Evolutionary conservation across 2,888 invertebrate genomes (phyloP).

Genomic region (Acleris emargana): DNA sequence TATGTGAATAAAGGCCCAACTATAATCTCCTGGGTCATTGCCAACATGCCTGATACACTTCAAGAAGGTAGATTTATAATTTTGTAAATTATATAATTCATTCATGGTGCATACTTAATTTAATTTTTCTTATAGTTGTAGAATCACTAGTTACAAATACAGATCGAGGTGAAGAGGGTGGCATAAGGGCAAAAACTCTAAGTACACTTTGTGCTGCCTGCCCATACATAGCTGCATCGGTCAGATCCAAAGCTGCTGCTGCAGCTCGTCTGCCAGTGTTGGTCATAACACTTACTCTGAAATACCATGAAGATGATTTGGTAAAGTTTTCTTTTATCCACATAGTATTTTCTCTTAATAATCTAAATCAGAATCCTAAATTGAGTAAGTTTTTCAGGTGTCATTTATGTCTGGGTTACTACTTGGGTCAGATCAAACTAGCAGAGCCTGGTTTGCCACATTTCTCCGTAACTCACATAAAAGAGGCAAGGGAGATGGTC

Average conservation of each 20-base stretch:
- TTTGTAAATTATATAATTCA: slow-evolving; percentile 15
- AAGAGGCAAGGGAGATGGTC: slow-evolving; percentile 89
- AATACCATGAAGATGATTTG: slow-evolving; percentile 84
- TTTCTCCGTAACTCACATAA: slow-evolving; percentile 95
- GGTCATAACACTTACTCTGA: slow-evolving; percentile 92
- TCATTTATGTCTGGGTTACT: slow-evolving; percentile 95
- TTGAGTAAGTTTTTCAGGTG: slow-evolving; percentile 70
- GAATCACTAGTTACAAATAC: slow-evolving; percentile 93
- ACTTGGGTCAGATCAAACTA: slow-evolving; percentile 94
- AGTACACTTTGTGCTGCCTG: slow-evolving; percentile 94
- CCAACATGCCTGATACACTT: slow-evolving; percentile 97
- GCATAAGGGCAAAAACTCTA: slow-evolving; percentile 91
- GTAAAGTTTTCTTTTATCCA: slow-evolving; percentile 53
- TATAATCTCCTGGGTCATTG: slow-evolving; percentile 95
- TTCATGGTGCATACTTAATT: not conserved
- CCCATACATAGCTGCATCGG: slow-evolving; percentile 92
- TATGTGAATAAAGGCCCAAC: slow-evolving; percentile 95
- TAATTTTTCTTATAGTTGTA: slow-evolving; percentile 85
- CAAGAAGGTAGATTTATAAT: slow-evolving; percentile 86
- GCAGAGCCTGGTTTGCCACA: slow-evolving; percentile 96
- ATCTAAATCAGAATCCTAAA: not conserved
- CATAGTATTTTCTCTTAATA: not conserved
- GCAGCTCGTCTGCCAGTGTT: slow-evolving; percentile 95
- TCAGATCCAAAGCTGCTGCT: slow-evolving; percentile 94
- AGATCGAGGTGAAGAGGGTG: slow-evolving; percentile 94